Evolutionary conservation across 2,888 invertebrate genomes (phyloP), one percentile per base, ranked within the genome.

Genomic region (Alentia gelatinosa): DNA sequence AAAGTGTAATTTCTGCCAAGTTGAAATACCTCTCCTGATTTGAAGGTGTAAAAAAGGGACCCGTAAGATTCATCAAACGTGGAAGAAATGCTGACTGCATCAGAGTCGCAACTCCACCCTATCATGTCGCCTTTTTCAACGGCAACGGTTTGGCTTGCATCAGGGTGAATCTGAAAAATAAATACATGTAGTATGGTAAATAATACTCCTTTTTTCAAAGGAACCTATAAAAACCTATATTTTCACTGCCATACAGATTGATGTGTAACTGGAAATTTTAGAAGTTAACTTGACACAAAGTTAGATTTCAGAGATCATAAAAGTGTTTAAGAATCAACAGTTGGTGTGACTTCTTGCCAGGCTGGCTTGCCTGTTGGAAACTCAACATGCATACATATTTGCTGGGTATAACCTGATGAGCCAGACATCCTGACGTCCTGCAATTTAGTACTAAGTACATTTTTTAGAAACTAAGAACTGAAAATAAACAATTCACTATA

Each of bases 21-120:
- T 30, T 26, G 12, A 23, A 35, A 47, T 9, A n/a, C 1, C 15
- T 50, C 26, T n/a, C 33, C 33, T n/a, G 26, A 5, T 19, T 30
- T n/a, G 47, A 23, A 1, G 0, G 30, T 47, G 33, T 86, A 86
- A 3, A 86, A 47, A 30, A 86, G 86, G 3, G 47, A 86, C 47
- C 86, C 86, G 47, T 47, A 86, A 0, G 86, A 86, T 23, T 42
- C 42, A 30, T 86, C 86, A n/a, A 86, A 86, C 40, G 12, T 5
- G 47, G 42, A 30, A 7, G 86, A 3, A 19, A 86, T 47, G 9
- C 19, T 47, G n/a, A 33, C 33, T 19, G 1, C 47, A 23, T 30
- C 47, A 3, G 30, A 4, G 33, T 1, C 26, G 3, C 47, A 40
- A 33, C 1, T 47, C 86, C 86, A 86, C 5, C 86, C 86, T 30